A percentile compares a stretch with the other conserved stretches of the same genome.
Conservation (phyloP, 2,113 vertebrate genomes). For the Nothoprocta perdicaria region DNA sequence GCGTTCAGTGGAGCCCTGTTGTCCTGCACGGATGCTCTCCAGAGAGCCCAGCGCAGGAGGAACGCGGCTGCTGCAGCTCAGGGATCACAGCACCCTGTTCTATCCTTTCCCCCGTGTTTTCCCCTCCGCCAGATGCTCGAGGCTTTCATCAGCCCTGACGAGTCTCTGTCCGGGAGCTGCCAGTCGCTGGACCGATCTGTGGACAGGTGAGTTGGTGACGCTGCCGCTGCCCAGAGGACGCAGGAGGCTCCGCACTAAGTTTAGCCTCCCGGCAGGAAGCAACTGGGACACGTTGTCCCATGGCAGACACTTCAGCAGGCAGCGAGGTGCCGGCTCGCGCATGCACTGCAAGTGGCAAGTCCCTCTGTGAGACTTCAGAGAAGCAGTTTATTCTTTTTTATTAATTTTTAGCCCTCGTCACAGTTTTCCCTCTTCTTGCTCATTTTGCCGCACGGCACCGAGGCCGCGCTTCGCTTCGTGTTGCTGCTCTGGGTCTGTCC, state of each 20-base stretch:
- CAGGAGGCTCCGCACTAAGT: conserved; percentile 49
- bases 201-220: conserved; percentile 83
- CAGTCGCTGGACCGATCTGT: conserved; percentile 82
- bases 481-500: conserved; percentile 22
- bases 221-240: neutral
- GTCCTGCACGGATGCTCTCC: neutral
- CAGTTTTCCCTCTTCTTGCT: neutral
- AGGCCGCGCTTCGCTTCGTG: neutral
- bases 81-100: neutral
- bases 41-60: neutral
- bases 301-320: neutral
- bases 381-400: neutral
- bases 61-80: neutral
- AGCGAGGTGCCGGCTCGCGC: neutral
- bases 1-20: fast-evolving
- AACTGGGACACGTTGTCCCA: conserved; percentile 48
- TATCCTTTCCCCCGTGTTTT: neutral
- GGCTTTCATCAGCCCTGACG: conserved; percentile 87
- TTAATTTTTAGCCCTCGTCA: neutral
- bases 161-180: conserved; percentile 89
- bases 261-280: conserved; percentile 58
- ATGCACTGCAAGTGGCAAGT: neutral
- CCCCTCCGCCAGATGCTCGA: conserved; percentile 80
- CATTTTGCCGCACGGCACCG: neutral
- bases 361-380: conserved; percentile 36